Evolutionary conservation across 2,888 invertebrate species (phyloP).

Genomic region (Seladonia tumulorum): DNA sequence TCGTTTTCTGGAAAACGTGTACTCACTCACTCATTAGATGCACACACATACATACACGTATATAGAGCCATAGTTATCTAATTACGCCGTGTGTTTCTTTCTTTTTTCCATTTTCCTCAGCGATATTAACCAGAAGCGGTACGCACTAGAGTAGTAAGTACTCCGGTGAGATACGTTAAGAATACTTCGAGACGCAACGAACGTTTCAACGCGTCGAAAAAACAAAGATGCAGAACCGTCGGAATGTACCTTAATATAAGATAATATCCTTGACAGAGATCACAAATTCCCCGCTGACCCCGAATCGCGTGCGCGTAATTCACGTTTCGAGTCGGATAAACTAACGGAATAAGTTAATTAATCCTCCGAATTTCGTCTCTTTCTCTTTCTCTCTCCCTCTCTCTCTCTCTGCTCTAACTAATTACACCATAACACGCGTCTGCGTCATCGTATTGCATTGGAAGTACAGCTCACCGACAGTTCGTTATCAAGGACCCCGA

Average conservation of each 20-base stretch:
- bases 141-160: slow-evolving; percentile 63
- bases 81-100: slow-evolving; percentile 51
- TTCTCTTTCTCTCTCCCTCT: not conserved
- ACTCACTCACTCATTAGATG: slow-evolving; percentile 37
- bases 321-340: not conserved
- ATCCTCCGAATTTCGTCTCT: slow-evolving; percentile 22
- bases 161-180: slow-evolving; percentile 60
- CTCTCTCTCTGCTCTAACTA: slow-evolving; percentile 29
- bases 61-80: slow-evolving; percentile 39
- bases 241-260: slow-evolving; percentile 72
- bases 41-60: slow-evolving; percentile 24
- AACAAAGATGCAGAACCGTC: slow-evolving; percentile 48
- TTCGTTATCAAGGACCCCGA: slow-evolving; percentile 54
- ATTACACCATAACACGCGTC: slow-evolving; percentile 13
- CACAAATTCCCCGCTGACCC: slow-evolving; percentile 16
- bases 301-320: not conserved
- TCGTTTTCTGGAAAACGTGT: slow-evolving; percentile 26
- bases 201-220: slow-evolving; percentile 39
- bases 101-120: not conserved
- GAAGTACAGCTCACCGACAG: slow-evolving; percentile 50
- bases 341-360: slow-evolving; percentile 18
- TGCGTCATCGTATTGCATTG: slow-evolving; percentile 28
- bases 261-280: slow-evolving; percentile 51
- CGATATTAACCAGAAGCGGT: slow-evolving; percentile 38
- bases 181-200: slow-evolving; percentile 62